These are phyloP conservation scores for Chaetops frenatus DNA, from an alignment of 2,113 vertebrate genomes.

Conservation along the genomic window DNA sequence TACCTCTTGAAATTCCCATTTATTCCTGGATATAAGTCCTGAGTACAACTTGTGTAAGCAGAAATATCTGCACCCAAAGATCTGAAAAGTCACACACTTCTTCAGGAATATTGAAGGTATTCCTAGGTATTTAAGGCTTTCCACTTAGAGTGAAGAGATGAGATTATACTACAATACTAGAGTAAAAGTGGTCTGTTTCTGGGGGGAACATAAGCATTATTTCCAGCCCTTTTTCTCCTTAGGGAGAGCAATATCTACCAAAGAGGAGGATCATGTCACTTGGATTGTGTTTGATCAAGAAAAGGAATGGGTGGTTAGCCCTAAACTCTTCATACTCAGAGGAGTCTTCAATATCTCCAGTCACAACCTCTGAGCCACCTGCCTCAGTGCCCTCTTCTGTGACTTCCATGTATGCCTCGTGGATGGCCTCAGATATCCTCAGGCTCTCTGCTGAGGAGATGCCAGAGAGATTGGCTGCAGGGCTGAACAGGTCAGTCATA, in stretches of 20 bases:
- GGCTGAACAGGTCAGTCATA: slow-evolving; percentile 45
- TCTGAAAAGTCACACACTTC: neutral
- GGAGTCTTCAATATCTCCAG: neutral
- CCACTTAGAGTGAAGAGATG: neutral
- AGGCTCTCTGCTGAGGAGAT: slow-evolving; percentile 54
- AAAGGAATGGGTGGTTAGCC: slow-evolving; percentile 66
- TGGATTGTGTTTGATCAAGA: slow-evolving; percentile 58
- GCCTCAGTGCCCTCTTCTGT: slow-evolving; percentile 61
- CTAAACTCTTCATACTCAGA: slow-evolving; percentile 1
- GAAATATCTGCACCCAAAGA: neutral
- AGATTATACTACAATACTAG: neutral
- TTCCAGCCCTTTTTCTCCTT: neutral
- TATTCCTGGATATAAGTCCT: neutral
- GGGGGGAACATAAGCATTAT: neutral
- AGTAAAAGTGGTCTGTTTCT: neutral
- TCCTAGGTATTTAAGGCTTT: neutral
- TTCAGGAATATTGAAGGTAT: neutral
- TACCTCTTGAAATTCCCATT: neutral
- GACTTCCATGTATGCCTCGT: slow-evolving; percentile 61
- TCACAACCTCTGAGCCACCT: neutral
- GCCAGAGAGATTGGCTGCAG: slow-evolving; percentile 69
- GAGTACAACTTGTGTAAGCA: neutral
- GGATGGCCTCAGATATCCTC: slow-evolving; percentile 49
- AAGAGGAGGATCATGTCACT: slow-evolving; percentile 50
- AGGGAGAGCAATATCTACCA: slow-evolving; percentile 65